A percentile compares a stretch with the other conserved stretches of the same genome.
Conservation (phyloP, 2,113 vertebrate species). For the Cyprinodon tularosa region DNA sequence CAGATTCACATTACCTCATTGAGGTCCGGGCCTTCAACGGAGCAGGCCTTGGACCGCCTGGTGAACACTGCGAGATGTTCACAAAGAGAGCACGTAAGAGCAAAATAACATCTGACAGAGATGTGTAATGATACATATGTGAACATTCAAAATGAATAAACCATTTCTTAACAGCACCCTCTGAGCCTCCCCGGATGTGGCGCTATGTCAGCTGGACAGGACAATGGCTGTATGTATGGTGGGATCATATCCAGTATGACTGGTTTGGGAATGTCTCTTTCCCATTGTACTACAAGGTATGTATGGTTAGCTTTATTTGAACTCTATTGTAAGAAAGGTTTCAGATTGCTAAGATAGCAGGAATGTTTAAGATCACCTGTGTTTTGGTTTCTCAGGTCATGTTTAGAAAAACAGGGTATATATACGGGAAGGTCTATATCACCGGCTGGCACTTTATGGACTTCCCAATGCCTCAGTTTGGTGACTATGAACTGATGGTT, state of each 20-base stretch:
- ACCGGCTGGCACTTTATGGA: conserved; percentile 95
- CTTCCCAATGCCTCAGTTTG: conserved; percentile 89
- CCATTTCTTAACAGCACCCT: conserved; percentile 84
- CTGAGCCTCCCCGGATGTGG: conserved; percentile 89
- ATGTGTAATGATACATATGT: neutral
- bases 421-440: conserved; percentile 90
- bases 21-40: conserved; percentile 94
- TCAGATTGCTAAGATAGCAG: neutral
- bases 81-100: conserved; percentile 95
- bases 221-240: conserved; percentile 91
- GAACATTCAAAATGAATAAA: neutral
- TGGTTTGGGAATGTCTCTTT: conserved; percentile 79
- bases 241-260: conserved; percentile 92
- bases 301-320: neutral
- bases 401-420: conserved; percentile 92
- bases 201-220: conserved; percentile 84
- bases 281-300: conserved; percentile 77
- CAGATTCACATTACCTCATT: conserved; percentile 92
- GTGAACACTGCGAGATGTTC: conserved; percentile 84
- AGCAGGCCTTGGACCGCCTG: conserved; percentile 91
- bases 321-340: neutral
- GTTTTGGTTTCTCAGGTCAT: conserved; percentile 81
- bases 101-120: accelerated
- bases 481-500: conserved; percentile 92
- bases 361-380: neutral